Base-by-base conservation (phyloP, 2,797 vertebrate genomes). In the Ctenopoma multispine region DNA sequence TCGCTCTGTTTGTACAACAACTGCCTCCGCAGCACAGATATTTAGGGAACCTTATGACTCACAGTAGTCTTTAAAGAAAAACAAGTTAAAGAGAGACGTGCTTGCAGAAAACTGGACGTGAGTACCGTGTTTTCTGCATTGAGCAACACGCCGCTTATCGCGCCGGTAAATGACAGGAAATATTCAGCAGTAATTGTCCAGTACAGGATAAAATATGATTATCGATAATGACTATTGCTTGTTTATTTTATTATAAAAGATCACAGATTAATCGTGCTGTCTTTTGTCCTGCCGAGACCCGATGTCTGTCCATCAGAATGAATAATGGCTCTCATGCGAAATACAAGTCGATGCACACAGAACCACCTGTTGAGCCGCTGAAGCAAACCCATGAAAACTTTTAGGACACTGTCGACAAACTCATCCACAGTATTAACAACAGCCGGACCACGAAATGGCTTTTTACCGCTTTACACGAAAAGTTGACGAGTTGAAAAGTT, bases 351-450 rank as follows among this genome's bases (percentile, higher is more conserved):
- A n/a, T 55, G 77, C 13, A 49, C 43, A 55, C 6, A 38, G 49
- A 80, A 12, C 15, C 78, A 90, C 87, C 87, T 90, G 90, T 89
- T 80, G 87, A 76, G 34, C 53, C 13, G 20, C 60, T 6, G 51
- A 21, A 38, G 7, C 36, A 29, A 46, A 9, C n/a, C 10, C 43
- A 1, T 0, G 12, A 1, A 58, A 83, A 85, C 78, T 78, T 80
- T 77, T 0, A 59, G 5, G n/a, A 14, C 20, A 38, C 49, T 18
- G 9, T 4, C 13, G 3, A 29, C 9, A 60, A 48, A 65, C 14
- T 44, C 43, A 18, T 4, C 1, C 14, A 48, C 13, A 5, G 21
- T 11, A 11, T 9, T 20, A 48, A 48, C 36, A 38, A 21, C 7
- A 63, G 6, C 13, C 9, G 0, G 36, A 34, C 14, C 43, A 27